Percentiles rank a stretch among this genome's conserved stretches.
Evolutionary conservation across 2,888 invertebrate species (phyloP).

Genomic region (Penaeus monodon): DNA sequence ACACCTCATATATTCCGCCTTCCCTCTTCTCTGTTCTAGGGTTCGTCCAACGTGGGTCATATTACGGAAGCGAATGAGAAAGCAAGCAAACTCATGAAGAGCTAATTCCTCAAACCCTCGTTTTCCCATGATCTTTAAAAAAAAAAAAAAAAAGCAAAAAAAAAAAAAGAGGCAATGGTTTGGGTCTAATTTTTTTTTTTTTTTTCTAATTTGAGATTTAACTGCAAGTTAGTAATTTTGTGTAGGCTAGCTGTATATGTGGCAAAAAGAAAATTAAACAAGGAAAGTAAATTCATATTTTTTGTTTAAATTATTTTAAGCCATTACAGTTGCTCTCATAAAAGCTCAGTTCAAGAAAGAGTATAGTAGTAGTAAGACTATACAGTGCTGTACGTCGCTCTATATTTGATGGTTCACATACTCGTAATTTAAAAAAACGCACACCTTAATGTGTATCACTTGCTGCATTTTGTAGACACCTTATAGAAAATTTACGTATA

Average conservation of each 20-base stretch:
- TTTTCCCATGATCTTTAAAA: slow-evolving; percentile 17
- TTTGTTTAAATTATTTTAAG: too few species aligned
- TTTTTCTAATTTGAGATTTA: background rate
- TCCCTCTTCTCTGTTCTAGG: slow-evolving; percentile 36
- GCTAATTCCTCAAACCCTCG: slow-evolving; percentile 9
- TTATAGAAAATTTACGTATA: slow-evolving; percentile 4
- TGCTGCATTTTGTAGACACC: slow-evolving; percentile 14
- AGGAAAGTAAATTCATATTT: too few species aligned
- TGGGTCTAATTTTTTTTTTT: too few species aligned
- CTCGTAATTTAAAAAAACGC: too few species aligned
- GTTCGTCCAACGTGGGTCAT: slow-evolving; percentile 51
- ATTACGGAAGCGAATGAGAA: slow-evolving; percentile 59
- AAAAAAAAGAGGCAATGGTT: too few species aligned
- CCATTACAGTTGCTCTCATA: too few species aligned
- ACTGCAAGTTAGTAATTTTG: slow-evolving; percentile 23
- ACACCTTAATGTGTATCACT: background rate
- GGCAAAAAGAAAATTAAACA: background rate
- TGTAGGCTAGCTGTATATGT: slow-evolving; percentile 22
- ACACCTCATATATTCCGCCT: slow-evolving; percentile 15
- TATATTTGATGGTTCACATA: too few species aligned
- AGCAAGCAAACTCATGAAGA: slow-evolving; percentile 56
- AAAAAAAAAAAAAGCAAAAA: background rate
- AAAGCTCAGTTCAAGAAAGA: too few species aligned
- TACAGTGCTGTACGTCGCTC: too few species aligned
- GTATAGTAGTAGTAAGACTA: too few species aligned